Conservation (phyloP, 2,113 vertebrate genomes). For the Callipepla squamata region DNA sequence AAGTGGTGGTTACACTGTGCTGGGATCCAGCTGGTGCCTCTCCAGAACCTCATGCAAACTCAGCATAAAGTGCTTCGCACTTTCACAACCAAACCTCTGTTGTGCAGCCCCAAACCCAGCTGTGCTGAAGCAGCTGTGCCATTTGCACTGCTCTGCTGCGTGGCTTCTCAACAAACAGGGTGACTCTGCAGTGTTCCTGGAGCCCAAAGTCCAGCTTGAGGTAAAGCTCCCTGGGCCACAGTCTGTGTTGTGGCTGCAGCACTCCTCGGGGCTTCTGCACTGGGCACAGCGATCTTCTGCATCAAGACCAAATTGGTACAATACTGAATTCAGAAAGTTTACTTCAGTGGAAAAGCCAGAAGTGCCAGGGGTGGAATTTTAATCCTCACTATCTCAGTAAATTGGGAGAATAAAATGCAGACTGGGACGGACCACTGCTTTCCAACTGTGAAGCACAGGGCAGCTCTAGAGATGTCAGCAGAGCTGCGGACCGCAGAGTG, state of each 20-base stretch:
- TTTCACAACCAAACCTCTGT: neutral
- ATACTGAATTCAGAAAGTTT: neutral
- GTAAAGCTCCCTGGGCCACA: fast-evolving
- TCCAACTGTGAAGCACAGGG: neutral
- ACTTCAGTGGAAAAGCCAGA: neutral
- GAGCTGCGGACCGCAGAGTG: neutral
- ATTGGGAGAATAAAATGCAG: neutral
- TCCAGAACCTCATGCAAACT: neutral
- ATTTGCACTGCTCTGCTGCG: fast-evolving
- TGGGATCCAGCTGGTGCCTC: neutral
- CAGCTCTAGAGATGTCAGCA: neutral
- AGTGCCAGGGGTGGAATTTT: neutral
- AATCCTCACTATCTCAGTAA: neutral
- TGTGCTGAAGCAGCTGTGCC: fast-evolving
- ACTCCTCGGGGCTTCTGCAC: fast-evolving
- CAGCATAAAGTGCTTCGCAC: neutral
- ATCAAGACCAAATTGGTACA: neutral
- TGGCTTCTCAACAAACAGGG: fast-evolving
- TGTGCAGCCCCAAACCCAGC: neutral
- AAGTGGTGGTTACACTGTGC: neutral
- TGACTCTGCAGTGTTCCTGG: neutral
- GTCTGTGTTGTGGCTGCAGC: neutral
- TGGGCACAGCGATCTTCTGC: neutral
- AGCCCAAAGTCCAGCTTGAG: neutral
- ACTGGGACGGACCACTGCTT: neutral